Percentiles rank a stretch among this genome's conserved stretches.
Evolutionary conservation across 1,140 invertebrate genomes (phyloP).

Genomic region (Saxidomus purpurata): DNA sequence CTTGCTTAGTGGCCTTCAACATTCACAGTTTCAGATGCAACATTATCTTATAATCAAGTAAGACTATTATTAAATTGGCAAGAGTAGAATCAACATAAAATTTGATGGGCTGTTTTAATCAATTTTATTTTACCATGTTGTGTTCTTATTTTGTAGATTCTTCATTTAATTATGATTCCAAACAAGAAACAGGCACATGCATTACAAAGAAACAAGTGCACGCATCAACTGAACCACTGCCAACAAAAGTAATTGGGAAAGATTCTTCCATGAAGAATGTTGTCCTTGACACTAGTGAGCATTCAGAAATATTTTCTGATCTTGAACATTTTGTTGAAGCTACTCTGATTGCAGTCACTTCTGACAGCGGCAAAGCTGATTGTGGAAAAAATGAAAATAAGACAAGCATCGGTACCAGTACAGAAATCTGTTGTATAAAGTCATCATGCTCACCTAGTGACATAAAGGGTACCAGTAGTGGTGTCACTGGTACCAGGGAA

Average conservation of each 20-base stretch:
- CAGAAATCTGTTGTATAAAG: not conserved
- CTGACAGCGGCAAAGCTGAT: not conserved
- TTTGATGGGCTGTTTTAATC: no score
- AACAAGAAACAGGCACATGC: not conserved
- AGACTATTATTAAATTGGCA: no score
- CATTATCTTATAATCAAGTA: no score
- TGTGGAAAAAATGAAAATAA: not conserved
- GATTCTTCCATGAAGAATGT: not conserved
- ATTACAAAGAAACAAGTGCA: not conserved
- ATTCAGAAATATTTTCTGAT: conserved; percentile 30
- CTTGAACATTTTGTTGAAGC: conserved; percentile 29
- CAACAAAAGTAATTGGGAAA: not conserved
- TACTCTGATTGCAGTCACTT: conserved; percentile 2
- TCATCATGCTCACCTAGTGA: not conserved
- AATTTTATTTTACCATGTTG: no score
- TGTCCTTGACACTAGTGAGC: not conserved
- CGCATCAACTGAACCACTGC: not conserved
- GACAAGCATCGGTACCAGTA: not conserved
- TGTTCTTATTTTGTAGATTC: no score
- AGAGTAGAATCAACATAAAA: no score
- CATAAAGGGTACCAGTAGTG: not conserved
- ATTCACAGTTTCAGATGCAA: no score
- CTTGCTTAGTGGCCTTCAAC: no score
- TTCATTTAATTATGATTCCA: not conserved
- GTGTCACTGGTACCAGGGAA: not conserved